Evolutionary conservation across 2,888 invertebrate species (phyloP).

Genomic region (Amblyjoppa proteus): DNA sequence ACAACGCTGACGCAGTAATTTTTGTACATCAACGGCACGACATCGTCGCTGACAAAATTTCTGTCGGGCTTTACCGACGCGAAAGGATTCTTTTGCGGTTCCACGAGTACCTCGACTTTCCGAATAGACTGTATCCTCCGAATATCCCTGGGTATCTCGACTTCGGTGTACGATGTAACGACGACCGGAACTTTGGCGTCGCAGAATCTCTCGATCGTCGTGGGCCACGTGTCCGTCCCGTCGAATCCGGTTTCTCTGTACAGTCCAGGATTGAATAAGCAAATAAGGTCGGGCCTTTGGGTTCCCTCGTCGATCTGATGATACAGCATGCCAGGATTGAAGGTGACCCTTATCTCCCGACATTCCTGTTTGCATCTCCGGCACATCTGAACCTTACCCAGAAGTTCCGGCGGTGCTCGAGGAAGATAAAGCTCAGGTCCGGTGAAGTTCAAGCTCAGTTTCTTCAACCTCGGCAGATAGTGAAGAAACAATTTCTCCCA

Average conservation of each 20-base stretch:
- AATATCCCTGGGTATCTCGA: constrained; percentile 89
- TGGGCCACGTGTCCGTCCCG: constrained; percentile 89
- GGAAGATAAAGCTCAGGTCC: constrained; percentile 89
- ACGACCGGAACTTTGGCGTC: constrained; percentile 87
- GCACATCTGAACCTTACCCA: constrained; percentile 85
- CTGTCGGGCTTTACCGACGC: constrained; percentile 90
- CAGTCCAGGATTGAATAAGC: constrained; percentile 91
- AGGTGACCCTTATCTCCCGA: constrained; percentile 75
- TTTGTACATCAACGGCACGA: constrained; percentile 90
- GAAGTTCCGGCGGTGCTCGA: constrained; percentile 86
- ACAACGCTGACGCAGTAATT: constrained; percentile 89
- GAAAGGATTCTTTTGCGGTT: constrained; percentile 88
- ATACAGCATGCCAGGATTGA: constrained; percentile 80
- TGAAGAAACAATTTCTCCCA: constrained; percentile 91
- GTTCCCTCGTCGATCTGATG: constrained; percentile 81
- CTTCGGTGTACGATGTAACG: constrained; percentile 89
- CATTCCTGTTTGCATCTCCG: constrained; percentile 71
- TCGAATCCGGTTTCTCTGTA: constrained; percentile 89
- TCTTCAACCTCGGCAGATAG: constrained; percentile 86
- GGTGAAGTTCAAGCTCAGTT: constrained; percentile 87
- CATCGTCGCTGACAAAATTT: constrained; percentile 91
- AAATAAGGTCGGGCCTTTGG: constrained; percentile 85
- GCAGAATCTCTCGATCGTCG: constrained; percentile 87
- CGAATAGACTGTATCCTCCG: constrained; percentile 86
- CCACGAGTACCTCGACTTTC: constrained; percentile 86